Conservation (phyloP, 2,888 invertebrate species). For the Alsophila aescularia region DNA sequence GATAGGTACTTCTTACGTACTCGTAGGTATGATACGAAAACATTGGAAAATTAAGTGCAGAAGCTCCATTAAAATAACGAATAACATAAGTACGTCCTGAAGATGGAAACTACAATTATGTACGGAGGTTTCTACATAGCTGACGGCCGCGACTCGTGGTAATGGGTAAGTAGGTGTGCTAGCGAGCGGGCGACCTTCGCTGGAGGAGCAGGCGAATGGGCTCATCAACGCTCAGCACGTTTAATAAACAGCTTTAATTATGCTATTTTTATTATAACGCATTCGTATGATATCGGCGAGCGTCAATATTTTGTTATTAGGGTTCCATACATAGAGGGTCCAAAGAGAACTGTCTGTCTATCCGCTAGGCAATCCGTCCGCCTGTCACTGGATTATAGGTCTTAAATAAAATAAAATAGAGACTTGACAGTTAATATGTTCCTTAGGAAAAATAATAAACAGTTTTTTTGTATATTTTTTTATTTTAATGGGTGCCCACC, state of each 20-base stretch:
- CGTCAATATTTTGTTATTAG: constrained; percentile 36
- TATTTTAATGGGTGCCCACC: too few species aligned
- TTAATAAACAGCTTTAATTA: constrained; percentile 61
- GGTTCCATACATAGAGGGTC: too few species aligned
- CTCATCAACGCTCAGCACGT: constrained; percentile 66
- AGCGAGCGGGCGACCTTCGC: constrained; percentile 72
- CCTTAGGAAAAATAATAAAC: too few species aligned
- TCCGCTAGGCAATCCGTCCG: too few species aligned
- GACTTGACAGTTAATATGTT: too few species aligned
- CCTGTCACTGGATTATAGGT: too few species aligned
- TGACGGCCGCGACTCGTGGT: constrained; percentile 44
- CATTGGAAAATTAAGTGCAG: constrained; percentile 1
- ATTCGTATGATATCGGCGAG: constrained; percentile 36
- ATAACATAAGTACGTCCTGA: constrained; percentile 6
- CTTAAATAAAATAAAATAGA: too few species aligned
- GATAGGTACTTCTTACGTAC: neutral
- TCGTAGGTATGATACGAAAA: neutral
- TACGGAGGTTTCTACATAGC: constrained; percentile 28
- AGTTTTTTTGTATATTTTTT: too few species aligned
- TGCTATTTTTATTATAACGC: constrained; percentile 50
- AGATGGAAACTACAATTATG: constrained; percentile 18
- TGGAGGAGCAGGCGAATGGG: constrained; percentile 65
- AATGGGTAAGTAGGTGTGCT: constrained; percentile 59
- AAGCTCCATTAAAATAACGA: constrained; percentile 6
- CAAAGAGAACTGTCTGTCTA: too few species aligned